Base-by-base conservation (phyloP, 2,113 vertebrate genomes). In the Podiceps cristatus region DNA sequence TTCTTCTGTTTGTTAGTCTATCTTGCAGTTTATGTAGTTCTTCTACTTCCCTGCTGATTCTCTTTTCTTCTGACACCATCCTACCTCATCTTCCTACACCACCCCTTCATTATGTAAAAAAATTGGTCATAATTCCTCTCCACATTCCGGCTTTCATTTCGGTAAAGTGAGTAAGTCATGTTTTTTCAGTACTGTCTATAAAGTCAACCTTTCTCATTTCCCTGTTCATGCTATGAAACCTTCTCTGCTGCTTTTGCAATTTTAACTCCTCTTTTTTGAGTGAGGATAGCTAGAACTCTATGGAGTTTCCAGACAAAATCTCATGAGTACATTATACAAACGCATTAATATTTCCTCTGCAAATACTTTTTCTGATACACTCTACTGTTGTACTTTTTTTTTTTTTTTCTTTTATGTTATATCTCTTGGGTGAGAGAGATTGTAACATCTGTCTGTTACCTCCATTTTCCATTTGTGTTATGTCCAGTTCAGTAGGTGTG, bases 71-170 rank as follows among this genome's bases (percentile, higher is more conserved):
- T 96, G 67, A 90, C 94, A 94, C 96, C 76, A 86, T 93, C 94
- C 93, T 89, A 95, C 91, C 88, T 89, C 79, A 78, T 95, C 88
- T 88, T 95, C 95, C 94, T 86, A 92, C 83, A 77, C 79, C 42
- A 83, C 74, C 22, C 50, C 42, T 94, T 77, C 37, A 0, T 86
- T 94, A 90, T 84, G 64, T 87, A 86, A 94, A 96, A 92, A 62
- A 73, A 40, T 35, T 35, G 69, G 40, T 73, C 88, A 58, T 68
- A 82, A 75, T 85, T 93, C 12, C 62, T 94, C 47, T 94, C 14
- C 44, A 63, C 33, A 72, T 72, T 22, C 28, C 24, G 44, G 35
- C 29, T 49, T 88, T 90, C 81, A 45, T 93, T 90, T 92, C 66
- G 28, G 24, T 91, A 73, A 93, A 85, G 75, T 76, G 72, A 85